Evolutionary conservation across 2,113 vertebrate genomes (phyloP).

Genomic region (Paratilapia polleni): DNA sequence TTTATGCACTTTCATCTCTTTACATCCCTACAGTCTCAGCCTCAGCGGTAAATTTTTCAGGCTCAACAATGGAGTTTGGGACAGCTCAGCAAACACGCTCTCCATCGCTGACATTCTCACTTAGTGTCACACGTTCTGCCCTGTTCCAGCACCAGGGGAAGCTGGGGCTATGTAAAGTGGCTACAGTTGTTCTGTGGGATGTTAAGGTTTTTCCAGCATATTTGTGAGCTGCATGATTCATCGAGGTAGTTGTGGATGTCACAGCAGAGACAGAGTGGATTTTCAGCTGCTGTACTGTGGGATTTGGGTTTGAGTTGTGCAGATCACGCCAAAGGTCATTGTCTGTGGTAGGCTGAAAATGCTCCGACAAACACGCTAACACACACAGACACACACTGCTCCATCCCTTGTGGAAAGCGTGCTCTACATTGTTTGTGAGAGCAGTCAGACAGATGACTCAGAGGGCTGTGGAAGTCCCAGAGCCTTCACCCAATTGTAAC

Average conservation of each 20-base stretch:
- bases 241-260: conserved; percentile 25
- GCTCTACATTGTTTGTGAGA: conserved; percentile 14
- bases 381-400: not conserved
- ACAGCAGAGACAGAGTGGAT: not conserved
- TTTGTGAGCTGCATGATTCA: conserved; percentile 53
- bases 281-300: conserved; percentile 6
- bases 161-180: conserved; percentile 21
- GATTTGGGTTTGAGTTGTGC: not conserved
- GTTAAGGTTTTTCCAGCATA: not conserved
- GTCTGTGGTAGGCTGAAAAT: not conserved
- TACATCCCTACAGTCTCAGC: not conserved
- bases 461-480: conserved; percentile 34
- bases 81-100: conserved; percentile 45
- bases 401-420: not conserved
- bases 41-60: conserved; percentile 56
- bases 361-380: not conserved
- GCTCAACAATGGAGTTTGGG: conserved; percentile 17
- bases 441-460: conserved; percentile 48
- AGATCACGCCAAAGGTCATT: conserved; percentile 29
- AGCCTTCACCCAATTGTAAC: conserved; percentile 14
- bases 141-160: conserved; percentile 18
- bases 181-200: conserved; percentile 22
- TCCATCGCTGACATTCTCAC: conserved; percentile 15
- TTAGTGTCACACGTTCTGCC: conserved; percentile 21
- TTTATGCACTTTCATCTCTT: not conserved